Base-by-base conservation (phyloP, 1,140 invertebrate genomes). In the Holcopasites calliopsidis region DNA sequence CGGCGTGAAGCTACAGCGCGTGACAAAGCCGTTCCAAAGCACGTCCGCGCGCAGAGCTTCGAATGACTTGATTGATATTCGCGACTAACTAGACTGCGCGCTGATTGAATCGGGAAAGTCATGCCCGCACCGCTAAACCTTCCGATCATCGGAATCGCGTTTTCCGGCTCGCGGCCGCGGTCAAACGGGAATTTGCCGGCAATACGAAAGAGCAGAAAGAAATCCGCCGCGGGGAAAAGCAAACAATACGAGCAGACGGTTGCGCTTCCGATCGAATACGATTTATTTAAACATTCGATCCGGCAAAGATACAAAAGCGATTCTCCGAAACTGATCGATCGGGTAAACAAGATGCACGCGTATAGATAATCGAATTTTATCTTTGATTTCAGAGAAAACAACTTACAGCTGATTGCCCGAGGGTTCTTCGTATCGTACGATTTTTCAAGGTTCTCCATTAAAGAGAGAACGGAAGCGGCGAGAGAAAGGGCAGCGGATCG, bases 151-250 rank as follows among this genome's bases (percentile, higher is more conserved):
- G 40, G 42, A 35, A 72, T 72, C 69, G 57, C 44, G 69, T 72
- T 72, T 72, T 72, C 26, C 69, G 35, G 69, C 26, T 18, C 57
- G 40, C 35, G 69, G 57, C 50, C 40, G 69, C 57, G 69, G 69
- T 72, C 57, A 38, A 62, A 62, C 44, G 31, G 18, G 33, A 10
- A 60, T 71, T 57, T n/a, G 33, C 38, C 26, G 8, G 33, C 23
- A 50, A 62, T 44, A 47, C 16, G 16, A n/a, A 47, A 26, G n/a
- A 38, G 23, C n/a, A 38, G 57, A 49, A 62, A 62, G 69, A 40
- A 72, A 40, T 11, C 23, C 38, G 35, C 11, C 7, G 23, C 31
- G 16, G 6, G 8, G 38, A 61, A 42, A 49, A 4, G 35, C 18
- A 42, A 28, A 35, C 16, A 23, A 3, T 8, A 4, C 47, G 28